phyloP scores from a whole-genome alignment of 2,113 vertebrate species.

The Chauna torquata region DNA sequence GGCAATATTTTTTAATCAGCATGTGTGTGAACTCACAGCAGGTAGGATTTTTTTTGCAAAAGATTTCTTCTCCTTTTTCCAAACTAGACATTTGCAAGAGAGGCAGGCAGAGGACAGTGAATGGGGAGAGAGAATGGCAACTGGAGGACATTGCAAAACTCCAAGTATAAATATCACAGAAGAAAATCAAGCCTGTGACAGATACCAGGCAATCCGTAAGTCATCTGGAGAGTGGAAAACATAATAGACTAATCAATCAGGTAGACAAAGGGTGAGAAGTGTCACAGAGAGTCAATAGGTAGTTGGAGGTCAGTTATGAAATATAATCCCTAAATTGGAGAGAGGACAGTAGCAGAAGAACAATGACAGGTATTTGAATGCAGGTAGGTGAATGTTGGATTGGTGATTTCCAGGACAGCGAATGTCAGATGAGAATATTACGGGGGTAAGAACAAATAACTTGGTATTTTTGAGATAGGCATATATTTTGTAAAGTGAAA shows the following conservation, averaged over 20 bases:
- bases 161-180: constrained; percentile 16
- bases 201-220: constrained; percentile 10
- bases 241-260: constrained; percentile 58
- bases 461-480: not conserved
- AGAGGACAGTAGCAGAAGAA: not conserved
- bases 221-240: constrained; percentile 10
- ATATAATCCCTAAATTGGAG: constrained; percentile 16
- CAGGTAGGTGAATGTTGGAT: not conserved
- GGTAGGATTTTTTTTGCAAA: not conserved
- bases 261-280: constrained; percentile 49
- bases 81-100: not conserved
- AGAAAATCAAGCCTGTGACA: constrained; percentile 15
- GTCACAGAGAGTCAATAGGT: not conserved
- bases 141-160: not conserved
- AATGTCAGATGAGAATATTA: constrained; percentile 6
- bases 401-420: constrained; percentile 3
- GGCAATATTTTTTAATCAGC: not conserved
- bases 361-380: not conserved
- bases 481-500: not conserved
- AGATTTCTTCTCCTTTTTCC: not conserved
- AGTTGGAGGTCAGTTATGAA: constrained; percentile 56
- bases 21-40: not conserved
- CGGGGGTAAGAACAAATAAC: constrained; percentile 3
- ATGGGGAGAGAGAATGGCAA: not conserved
- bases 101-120: not conserved